Evolutionary conservation across 2,888 invertebrate species (phyloP).

Genomic region (Opisthograptis luteolata): DNA sequence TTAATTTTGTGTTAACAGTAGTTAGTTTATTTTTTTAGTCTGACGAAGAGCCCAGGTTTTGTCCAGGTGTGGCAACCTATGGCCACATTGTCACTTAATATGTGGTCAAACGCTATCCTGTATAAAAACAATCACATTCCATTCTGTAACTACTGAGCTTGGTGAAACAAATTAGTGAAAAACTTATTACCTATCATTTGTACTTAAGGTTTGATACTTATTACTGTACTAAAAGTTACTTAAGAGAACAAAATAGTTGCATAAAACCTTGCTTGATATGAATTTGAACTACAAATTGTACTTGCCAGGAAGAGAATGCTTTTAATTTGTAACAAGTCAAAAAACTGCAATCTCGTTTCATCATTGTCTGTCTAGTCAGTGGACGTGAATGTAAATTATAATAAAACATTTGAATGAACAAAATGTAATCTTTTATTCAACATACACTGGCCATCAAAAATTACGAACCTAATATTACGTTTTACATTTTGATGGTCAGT

Average conservation of each 20-base stretch:
- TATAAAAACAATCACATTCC: slow-evolving; percentile 21
- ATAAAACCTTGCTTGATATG: background rate
- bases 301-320: slow-evolving; percentile 52
- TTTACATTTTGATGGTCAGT: too few relatives aligned
- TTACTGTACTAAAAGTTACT: background rate
- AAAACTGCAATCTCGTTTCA: slow-evolving; percentile 49
- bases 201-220: slow-evolving; percentile 19
- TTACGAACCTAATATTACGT: too few relatives aligned
- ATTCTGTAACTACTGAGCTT: slow-evolving; percentile 18
- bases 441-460: too few relatives aligned
- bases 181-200: slow-evolving; percentile 11
- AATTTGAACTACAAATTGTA: slow-evolving; percentile 22
- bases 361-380: slow-evolving; percentile 60
- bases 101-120: too few relatives aligned
- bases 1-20: too few relatives aligned
- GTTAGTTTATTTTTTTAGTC: too few relatives aligned
- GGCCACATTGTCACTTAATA: too few relatives aligned
- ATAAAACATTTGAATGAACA: slow-evolving; percentile 52
- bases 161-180: slow-evolving; percentile 16
- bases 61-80: too few relatives aligned
- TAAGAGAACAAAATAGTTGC: background rate
- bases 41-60: background rate
- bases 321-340: slow-evolving; percentile 16
- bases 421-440: slow-evolving; percentile 41
- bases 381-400: slow-evolving; percentile 53